Conservation (phyloP, 2,888 invertebrate species). For the Agrochola lota region DNA sequence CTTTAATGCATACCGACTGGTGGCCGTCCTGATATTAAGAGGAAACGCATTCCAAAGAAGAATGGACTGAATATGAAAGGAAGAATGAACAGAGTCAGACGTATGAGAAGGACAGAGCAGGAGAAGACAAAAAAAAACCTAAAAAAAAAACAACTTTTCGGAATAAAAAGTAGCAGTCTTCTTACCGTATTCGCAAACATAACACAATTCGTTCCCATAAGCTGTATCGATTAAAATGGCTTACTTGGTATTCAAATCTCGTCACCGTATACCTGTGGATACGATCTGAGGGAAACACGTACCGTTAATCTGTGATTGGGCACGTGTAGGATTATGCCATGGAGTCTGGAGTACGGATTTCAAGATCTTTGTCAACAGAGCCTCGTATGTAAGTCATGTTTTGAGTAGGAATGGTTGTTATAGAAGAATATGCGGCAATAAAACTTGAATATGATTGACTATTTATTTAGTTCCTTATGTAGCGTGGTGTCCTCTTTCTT, state of each 20-base stretch:
- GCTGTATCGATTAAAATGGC: conserved; percentile 43
- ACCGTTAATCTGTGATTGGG: conserved; percentile 52
- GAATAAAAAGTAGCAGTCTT: conserved; percentile 10
- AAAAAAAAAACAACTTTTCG: too few species aligned
- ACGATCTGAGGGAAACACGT: conserved; percentile 37
- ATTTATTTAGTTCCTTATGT: too few species aligned
- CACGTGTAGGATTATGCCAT: conserved; percentile 38
- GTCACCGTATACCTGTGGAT: conserved; percentile 10
- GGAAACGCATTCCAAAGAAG: too few species aligned
- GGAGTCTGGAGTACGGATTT: conserved; percentile 12
- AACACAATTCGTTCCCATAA: conserved; percentile 17
- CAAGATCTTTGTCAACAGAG: conserved; percentile 13
- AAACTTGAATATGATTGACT: too few species aligned
- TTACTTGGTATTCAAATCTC: conserved; percentile 55
- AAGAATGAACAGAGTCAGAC: too few species aligned
- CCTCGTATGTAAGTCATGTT: background rate
- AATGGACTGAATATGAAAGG: too few species aligned
- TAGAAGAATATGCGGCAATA: background rate
- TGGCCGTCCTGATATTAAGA: too few species aligned
- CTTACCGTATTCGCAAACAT: background rate
- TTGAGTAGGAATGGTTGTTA: background rate
- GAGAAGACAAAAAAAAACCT: too few species aligned
- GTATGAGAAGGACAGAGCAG: too few species aligned
- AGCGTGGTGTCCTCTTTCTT: too few species aligned
- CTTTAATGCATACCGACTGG: too few species aligned